Conservation (phyloP, 2,888 invertebrate genomes). For the Rugalucina vietnamica region DNA sequence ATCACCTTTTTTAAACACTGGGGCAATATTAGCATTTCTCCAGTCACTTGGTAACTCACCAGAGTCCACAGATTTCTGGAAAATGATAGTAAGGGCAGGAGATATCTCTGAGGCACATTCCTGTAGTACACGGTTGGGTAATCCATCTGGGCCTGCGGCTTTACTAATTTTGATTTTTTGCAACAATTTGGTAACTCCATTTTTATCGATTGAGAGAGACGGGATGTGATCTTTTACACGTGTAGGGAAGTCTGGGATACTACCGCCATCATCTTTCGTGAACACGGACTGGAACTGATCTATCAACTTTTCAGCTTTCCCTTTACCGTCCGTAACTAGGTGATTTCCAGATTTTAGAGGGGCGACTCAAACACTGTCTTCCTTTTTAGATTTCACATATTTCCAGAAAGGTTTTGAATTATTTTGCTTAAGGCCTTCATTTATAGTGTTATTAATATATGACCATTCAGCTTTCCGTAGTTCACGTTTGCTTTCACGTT, state of each 20-base stretch:
- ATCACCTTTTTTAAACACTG: slow-evolving; percentile 30
- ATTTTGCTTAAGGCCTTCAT: slow-evolving; percentile 47
- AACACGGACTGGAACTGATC: slow-evolving; percentile 46
- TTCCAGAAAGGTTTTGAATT: slow-evolving; percentile 52
- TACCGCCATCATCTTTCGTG: slow-evolving; percentile 11
- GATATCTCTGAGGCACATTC: slow-evolving; percentile 48
- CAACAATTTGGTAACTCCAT: neutral
- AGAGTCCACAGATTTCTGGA: slow-evolving; percentile 35
- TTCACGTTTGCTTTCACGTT: slow-evolving; percentile 29
- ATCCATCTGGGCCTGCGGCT: neutral
- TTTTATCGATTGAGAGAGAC: neutral
- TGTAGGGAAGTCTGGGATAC: no score
- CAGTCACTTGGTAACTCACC: slow-evolving; percentile 53
- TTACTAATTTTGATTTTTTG: neutral
- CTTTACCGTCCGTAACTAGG: slow-evolving; percentile 34
- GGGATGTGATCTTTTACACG: neutral
- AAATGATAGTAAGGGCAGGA: slow-evolving; percentile 42
- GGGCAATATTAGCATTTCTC: slow-evolving; percentile 37
- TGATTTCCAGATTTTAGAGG: slow-evolving; percentile 17
- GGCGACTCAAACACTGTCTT: slow-evolving; percentile 25
- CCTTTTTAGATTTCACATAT: slow-evolving; percentile 25
- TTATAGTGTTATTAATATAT: slow-evolving; percentile 29
- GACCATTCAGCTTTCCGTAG: slow-evolving; percentile 39
- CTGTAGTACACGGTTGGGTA: neutral
- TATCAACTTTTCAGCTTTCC: slow-evolving; percentile 44